Percentiles rank a stretch among this genome's conserved stretches.
Evolutionary conservation across 2,113 vertebrate genomes (phyloP).

Genomic region (Sphaerodactylus townsendi): DNA sequence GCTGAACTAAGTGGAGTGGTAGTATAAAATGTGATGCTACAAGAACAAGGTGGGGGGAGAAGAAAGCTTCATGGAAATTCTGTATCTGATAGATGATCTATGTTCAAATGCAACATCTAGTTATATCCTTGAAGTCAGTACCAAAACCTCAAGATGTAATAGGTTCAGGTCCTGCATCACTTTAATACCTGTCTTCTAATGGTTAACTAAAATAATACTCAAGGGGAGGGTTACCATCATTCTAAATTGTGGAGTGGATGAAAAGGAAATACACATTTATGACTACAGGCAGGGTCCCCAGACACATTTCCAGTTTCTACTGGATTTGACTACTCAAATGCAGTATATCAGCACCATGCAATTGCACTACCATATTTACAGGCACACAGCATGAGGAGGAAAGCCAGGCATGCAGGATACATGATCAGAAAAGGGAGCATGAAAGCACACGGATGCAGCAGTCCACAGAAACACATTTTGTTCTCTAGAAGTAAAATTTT

Average conservation of each 20-base stretch:
- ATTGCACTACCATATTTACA: not conserved
- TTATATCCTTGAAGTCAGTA: not conserved
- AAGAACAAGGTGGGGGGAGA: not conserved
- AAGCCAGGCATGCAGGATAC: slow-evolving; percentile 40
- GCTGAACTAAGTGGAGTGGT: too few species aligned
- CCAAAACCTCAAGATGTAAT: not conserved
- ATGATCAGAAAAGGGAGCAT: not conserved
- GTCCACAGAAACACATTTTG: slow-evolving; percentile 60
- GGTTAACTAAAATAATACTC: not conserved
- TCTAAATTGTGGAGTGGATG: not conserved
- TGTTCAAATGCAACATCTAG: not conserved
- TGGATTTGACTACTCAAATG: not conserved
- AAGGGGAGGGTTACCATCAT: not conserved
- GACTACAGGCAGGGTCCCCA: not conserved
- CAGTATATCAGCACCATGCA: slow-evolving; percentile 62
- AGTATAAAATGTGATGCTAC: too few species aligned
- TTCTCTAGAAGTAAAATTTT: slow-evolving; percentile 75
- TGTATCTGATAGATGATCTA: not conserved
- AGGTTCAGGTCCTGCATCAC: not conserved
- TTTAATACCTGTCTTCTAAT: not conserved
- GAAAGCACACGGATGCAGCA: slow-evolving; percentile 43
- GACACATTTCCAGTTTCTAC: slow-evolving; percentile 1
- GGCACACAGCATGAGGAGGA: slow-evolving; percentile 22
- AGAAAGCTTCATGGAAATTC: not conserved
- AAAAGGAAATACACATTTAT: slow-evolving; percentile 23